phyloP scores from a whole-genome alignment of 2,888 invertebrate genomes.

The Sialis lutaria region DNA sequence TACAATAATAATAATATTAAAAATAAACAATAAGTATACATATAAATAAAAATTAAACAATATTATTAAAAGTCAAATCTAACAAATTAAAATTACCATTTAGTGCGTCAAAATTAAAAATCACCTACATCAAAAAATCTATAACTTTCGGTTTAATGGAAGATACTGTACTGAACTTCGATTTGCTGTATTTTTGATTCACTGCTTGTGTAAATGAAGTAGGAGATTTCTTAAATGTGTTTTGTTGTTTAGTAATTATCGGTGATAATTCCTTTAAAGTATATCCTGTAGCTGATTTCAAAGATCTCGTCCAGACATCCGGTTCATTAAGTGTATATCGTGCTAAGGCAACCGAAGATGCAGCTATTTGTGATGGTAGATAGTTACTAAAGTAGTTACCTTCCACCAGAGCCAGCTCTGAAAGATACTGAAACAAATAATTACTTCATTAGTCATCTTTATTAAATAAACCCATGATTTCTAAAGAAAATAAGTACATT shows the following conservation, averaged over 20 bases:
- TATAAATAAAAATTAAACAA: background rate
- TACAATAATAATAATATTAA: too few relatives aligned
- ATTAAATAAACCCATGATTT: too few relatives aligned
- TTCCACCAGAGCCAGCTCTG: conserved; percentile 21
- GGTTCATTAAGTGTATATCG: conserved; percentile 20
- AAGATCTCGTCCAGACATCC: conserved; percentile 23
- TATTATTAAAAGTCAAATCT: background rate
- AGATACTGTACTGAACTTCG: conserved; percentile 17
- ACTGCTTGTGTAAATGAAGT: conserved; percentile 33
- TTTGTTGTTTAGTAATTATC: conserved; percentile 29
- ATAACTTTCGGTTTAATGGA: background rate
- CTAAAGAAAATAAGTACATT: too few relatives aligned
- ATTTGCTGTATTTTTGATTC: conserved; percentile 32
- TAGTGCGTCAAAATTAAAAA: background rate
- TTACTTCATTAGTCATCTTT: too few relatives aligned
- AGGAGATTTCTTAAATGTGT: conserved; percentile 28
- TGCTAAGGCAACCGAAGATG: conserved; percentile 20
- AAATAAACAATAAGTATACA: background rate
- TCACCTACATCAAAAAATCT: background rate
- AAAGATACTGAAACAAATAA: conserved; percentile 16
- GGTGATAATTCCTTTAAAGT: conserved; percentile 28
- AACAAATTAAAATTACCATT: background rate
- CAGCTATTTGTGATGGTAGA: conserved; percentile 22
- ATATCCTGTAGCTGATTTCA: conserved; percentile 29
- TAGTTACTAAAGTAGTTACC: conserved; percentile 18